Evolutionary conservation across 1,140 invertebrate species (phyloP).

Genomic region (Drosophila burlai): DNA sequence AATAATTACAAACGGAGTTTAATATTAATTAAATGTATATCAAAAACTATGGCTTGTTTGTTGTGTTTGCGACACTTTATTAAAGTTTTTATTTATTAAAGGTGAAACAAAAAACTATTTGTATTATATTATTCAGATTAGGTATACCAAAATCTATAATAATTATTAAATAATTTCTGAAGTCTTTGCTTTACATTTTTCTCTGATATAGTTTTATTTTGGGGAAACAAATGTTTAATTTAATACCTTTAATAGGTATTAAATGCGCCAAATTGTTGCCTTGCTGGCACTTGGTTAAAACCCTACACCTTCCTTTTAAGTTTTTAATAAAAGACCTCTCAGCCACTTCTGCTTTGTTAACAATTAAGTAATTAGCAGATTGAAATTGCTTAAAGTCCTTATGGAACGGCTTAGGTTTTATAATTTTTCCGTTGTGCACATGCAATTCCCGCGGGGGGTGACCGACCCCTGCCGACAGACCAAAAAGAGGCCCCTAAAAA

Average conservation of each 20-base stretch:
- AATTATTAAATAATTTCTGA: neutral
- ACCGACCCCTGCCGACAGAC: neutral
- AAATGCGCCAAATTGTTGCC: neutral
- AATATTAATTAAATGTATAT: neutral
- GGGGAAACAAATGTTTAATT: neutral
- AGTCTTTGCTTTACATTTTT: neutral
- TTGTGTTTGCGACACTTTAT: neutral
- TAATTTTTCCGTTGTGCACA: constrained; percentile 6
- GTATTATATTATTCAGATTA: neutral
- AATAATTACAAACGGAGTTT: neutral
- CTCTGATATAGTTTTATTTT: neutral
- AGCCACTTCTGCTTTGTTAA: neutral
- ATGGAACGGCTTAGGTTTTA: neutral
- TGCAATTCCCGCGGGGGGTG: constrained; percentile 14
- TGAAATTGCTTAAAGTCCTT: neutral
- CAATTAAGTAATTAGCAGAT: neutral
- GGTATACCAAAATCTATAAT: neutral
- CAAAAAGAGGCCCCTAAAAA: neutral
- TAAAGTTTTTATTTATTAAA: neutral
- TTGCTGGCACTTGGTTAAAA: neutral
- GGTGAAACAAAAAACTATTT: neutral
- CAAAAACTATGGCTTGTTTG: neutral
- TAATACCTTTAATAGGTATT: neutral
- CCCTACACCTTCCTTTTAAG: neutral
- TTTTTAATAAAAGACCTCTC: neutral